Percentiles rank a stretch among this genome's conserved stretches.
phyloP scores from a whole-genome alignment of 2,113 vertebrate species.

The Oreochromis aureus region DNA sequence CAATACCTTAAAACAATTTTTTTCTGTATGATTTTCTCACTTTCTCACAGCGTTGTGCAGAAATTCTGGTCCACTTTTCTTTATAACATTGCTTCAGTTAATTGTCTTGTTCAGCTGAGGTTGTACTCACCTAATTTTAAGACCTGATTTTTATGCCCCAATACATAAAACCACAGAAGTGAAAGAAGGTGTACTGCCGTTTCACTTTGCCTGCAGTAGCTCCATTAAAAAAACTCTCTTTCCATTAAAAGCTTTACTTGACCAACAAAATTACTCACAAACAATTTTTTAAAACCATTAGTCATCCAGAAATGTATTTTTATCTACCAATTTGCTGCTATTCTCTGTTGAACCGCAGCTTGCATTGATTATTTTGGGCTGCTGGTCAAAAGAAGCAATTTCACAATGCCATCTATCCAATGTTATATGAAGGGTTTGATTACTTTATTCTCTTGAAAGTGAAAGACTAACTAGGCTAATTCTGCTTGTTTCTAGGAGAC shows the following conservation, averaged over 20 bases:
- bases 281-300: background rate
- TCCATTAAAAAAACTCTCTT: background rate
- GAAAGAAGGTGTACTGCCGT: background rate
- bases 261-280: background rate
- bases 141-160: background rate
- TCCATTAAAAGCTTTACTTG: background rate
- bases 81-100: background rate
- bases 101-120: background rate
- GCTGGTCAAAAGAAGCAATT: background rate
- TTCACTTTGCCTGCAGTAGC: background rate
- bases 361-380: background rate
- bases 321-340: background rate
- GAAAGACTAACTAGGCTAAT: background rate
- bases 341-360: background rate
- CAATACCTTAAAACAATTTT: background rate
- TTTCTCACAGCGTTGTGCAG: background rate
- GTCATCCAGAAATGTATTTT: background rate
- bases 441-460: background rate
- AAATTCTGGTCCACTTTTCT: background rate
- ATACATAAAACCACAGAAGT: background rate
- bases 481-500: conserved; percentile 45
- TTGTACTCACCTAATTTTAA: background rate
- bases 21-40: background rate
- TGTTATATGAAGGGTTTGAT: background rate
- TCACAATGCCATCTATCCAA: background rate